Evolutionary conservation across 2,113 vertebrate species (phyloP).

Genomic region (Megatriorchis doriae): DNA sequence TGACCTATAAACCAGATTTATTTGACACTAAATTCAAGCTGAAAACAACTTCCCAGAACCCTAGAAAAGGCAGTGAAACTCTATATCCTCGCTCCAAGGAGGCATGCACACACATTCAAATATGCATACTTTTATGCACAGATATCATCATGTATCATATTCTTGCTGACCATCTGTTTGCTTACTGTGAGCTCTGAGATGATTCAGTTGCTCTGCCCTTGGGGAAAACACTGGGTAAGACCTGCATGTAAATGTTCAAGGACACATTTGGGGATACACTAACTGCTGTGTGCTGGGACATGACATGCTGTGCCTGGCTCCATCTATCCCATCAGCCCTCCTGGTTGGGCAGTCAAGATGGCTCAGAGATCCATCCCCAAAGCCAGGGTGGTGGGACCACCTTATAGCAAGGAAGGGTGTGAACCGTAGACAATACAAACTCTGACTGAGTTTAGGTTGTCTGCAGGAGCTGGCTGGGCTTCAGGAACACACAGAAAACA

Average conservation of each 20-base stretch:
- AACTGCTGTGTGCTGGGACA: neutral
- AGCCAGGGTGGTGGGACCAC: neutral
- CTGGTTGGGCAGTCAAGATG: neutral
- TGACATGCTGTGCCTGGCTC: neutral
- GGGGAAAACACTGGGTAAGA: neutral
- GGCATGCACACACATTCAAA: constrained; percentile 27
- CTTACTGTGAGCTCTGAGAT: constrained; percentile 43
- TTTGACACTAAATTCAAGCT: constrained; percentile 63
- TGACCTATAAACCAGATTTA: constrained; percentile 72
- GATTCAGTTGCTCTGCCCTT: constrained; percentile 29
- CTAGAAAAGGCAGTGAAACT: constrained; percentile 57
- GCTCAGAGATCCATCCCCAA: neutral
- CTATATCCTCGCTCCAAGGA: neutral
- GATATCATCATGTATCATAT: constrained; percentile 40
- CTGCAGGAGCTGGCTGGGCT: neutral
- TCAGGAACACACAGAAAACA: neutral
- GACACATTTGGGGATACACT: neutral
- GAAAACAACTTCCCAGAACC: constrained; percentile 63
- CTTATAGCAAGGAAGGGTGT: neutral
- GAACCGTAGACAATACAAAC: neutral
- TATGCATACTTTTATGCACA: constrained; percentile 28
- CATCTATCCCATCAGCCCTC: neutral
- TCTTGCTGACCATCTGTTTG: constrained; percentile 61
- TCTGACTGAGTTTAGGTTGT: neutral
- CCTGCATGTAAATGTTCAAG: constrained; percentile 26